Percentiles rank a stretch among this genome's conserved stretches.
Evolutionary conservation across 1,140 invertebrate species (phyloP).

Genomic region (Cotesia chilonis): DNA sequence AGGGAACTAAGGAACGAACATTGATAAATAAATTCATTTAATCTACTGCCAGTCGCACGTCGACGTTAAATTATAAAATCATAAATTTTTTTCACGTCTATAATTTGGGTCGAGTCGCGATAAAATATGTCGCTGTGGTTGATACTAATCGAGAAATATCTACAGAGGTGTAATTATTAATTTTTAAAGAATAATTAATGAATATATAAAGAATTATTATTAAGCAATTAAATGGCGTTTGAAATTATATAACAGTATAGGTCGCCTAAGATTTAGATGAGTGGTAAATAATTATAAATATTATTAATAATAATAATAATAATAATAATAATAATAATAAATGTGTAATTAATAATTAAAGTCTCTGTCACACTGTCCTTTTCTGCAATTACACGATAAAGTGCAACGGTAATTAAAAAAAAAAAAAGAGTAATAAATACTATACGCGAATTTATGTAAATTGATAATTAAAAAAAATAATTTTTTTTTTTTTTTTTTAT

Average conservation of each 20-base stretch:
- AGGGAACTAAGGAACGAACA: constrained; percentile 19
- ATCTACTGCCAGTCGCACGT: constrained; percentile 57
- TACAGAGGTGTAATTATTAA: not conserved
- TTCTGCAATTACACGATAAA: not conserved
- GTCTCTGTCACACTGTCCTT: constrained; percentile 2
- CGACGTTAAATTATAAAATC: constrained; percentile 42
- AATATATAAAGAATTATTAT: constrained; percentile 31
- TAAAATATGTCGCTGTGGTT: constrained; percentile 1
- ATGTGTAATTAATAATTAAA: constrained; percentile 7
- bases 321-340: constrained; percentile 28
- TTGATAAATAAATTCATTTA: constrained; percentile 35
- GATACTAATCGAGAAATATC: not conserved
- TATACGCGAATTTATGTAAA: constrained; percentile 6
- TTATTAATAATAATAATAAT: constrained; percentile 34
- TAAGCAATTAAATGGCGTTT: not conserved
- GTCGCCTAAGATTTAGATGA: constrained; percentile 32
- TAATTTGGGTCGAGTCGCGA: not conserved
- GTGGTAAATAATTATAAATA: constrained; percentile 12
- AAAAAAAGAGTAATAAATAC: not conserved
- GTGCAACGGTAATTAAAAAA: not conserved
- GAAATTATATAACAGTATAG: constrained; percentile 21
- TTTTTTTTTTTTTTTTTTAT: not conserved
- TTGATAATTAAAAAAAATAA: not conserved
- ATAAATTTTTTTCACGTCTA: constrained; percentile 38
- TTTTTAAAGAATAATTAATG: constrained; percentile 10